Evolutionary conservation across 2,888 invertebrate species (phyloP).

Genomic region (Drosophila rubida): DNA sequence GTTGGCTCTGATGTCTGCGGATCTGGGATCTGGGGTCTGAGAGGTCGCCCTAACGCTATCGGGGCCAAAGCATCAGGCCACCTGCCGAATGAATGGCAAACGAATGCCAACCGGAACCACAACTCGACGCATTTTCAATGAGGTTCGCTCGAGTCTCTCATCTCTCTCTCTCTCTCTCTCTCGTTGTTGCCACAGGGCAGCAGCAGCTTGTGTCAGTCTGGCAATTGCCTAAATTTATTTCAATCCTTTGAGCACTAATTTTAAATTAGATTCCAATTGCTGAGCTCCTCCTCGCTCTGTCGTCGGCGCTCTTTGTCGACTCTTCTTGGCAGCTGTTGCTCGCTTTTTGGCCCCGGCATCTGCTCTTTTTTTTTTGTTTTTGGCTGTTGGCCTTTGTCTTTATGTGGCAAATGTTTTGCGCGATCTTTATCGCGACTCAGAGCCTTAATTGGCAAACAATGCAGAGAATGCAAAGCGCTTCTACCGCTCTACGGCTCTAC

Average conservation of each 20-base stretch:
- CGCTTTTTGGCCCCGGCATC: constrained; percentile 40
- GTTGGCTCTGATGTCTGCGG: constrained; percentile 22
- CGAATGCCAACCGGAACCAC: constrained; percentile 62
- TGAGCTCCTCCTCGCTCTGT: not conserved
- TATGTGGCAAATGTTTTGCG: constrained; percentile 48
- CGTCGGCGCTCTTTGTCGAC: constrained; percentile 4
- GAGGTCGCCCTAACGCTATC: constrained; percentile 57
- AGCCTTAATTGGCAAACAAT: constrained; percentile 70
- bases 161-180: not conserved
- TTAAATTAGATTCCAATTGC: constrained; percentile 82
- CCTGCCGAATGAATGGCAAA: constrained; percentile 56
- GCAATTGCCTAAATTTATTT: constrained; percentile 75
- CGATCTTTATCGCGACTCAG: constrained; percentile 65
- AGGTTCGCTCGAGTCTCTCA: constrained; percentile 32
- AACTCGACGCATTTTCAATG: constrained; percentile 71
- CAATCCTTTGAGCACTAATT: constrained; percentile 81
- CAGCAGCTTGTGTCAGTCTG: constrained; percentile 52
- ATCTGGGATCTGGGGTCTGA: constrained; percentile 17
- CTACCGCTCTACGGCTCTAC: constrained; percentile 19
- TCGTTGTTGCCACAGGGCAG: constrained; percentile 29
- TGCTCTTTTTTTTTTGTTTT: constrained; percentile 37
- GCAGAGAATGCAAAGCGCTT: constrained; percentile 66
- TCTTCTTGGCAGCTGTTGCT: constrained; percentile 54
- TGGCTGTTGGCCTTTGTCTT: constrained; percentile 6
- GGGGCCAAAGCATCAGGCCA: constrained; percentile 68